These are phyloP conservation scores for Larimichthys crocea DNA, from an alignment of 2,113 vertebrate species.

Conservation along the genomic window DNA sequence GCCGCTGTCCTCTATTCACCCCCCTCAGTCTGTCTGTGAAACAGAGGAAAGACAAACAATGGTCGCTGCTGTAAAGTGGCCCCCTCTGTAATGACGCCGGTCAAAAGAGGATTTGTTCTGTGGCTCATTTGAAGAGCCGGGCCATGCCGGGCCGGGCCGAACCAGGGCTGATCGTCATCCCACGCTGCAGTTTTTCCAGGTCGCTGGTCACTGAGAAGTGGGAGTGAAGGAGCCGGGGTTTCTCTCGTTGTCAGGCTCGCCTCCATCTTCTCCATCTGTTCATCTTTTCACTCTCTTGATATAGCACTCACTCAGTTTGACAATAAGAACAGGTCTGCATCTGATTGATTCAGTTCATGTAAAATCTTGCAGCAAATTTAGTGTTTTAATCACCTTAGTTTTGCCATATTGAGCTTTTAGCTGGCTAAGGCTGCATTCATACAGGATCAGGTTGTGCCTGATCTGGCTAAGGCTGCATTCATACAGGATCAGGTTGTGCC, in stretches of 20 bases:
- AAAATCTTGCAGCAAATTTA: too few relatives aligned
- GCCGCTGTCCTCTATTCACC: constrained; percentile 6
- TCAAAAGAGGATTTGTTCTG: constrained; percentile 41
- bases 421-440: too few relatives aligned
- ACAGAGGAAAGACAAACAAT: constrained; percentile 65
- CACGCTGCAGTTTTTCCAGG: constrained; percentile 69
- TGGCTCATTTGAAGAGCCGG: constrained; percentile 29
- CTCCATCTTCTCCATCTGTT: neutral
- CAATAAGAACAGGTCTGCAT: neutral
- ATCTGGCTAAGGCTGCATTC: too few relatives aligned
- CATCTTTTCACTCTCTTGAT: neutral
- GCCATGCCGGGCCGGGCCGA: too few relatives aligned
- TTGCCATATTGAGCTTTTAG: too few relatives aligned
- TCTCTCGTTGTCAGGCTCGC: neutral
- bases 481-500: too few relatives aligned
- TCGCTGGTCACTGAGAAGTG: constrained; percentile 9
- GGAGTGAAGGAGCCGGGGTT: constrained; percentile 19
- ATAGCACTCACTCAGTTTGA: neutral
- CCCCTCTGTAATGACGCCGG: constrained; percentile 27
- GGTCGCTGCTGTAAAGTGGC: constrained; percentile 28
- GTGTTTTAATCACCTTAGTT: too few relatives aligned
- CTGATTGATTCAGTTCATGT: too few relatives aligned
- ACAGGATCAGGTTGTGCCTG: too few relatives aligned
- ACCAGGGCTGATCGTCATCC: neutral
- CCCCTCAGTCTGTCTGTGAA: constrained; percentile 38